A percentile compares a stretch with the other conserved stretches of the same genome.
phyloP scores from a whole-genome alignment of 2,797 vertebrate genomes.

The Gephyroberyx darwinii region DNA sequence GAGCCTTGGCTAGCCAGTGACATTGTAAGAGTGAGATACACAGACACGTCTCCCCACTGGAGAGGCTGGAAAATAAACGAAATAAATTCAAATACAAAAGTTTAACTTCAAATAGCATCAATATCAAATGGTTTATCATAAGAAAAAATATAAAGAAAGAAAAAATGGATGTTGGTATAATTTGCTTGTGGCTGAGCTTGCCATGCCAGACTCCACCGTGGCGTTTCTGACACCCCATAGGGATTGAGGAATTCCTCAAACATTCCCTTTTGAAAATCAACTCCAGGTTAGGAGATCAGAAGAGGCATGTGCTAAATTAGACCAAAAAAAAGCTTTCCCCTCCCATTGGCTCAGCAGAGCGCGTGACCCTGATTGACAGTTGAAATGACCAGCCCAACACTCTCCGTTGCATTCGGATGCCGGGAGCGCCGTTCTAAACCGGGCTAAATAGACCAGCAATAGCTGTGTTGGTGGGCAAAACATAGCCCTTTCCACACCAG shows the following conservation, averaged over 20 bases:
- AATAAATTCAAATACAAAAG: slow-evolving; percentile 46
- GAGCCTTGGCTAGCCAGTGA: slow-evolving; percentile 3
- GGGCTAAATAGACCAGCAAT: slow-evolving; percentile 35
- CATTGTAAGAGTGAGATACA: slow-evolving; percentile 13
- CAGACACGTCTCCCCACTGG: slow-evolving; percentile 11
- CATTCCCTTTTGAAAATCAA: slow-evolving; percentile 14
- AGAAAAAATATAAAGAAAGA: slow-evolving; percentile 29
- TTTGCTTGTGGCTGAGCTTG: slow-evolving; percentile 18
- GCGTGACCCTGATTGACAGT: slow-evolving; percentile 45
- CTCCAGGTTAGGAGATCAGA: slow-evolving; percentile 21
- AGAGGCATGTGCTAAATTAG: slow-evolving; percentile 28
- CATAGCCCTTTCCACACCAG: slow-evolving; percentile 26
- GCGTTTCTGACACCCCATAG: slow-evolving; percentile 22
- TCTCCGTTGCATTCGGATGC: slow-evolving; percentile 44
- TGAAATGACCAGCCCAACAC: slow-evolving; percentile 20
- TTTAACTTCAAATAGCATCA: slow-evolving; percentile 26
- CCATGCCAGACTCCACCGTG: neutral
- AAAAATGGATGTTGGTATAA: slow-evolving; percentile 30
- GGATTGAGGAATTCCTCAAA: slow-evolving; percentile 36
- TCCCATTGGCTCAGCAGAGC: slow-evolving; percentile 51
- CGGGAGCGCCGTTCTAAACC: slow-evolving; percentile 53
- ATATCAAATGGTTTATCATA: slow-evolving; percentile 14
- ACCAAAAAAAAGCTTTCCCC: slow-evolving; percentile 19
- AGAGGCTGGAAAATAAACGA: slow-evolving; percentile 20
- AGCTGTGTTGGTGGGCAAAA: slow-evolving; percentile 43